Evolutionary conservation across 2,888 invertebrate species (phyloP).

Genomic region (Podabrus alpinus): DNA sequence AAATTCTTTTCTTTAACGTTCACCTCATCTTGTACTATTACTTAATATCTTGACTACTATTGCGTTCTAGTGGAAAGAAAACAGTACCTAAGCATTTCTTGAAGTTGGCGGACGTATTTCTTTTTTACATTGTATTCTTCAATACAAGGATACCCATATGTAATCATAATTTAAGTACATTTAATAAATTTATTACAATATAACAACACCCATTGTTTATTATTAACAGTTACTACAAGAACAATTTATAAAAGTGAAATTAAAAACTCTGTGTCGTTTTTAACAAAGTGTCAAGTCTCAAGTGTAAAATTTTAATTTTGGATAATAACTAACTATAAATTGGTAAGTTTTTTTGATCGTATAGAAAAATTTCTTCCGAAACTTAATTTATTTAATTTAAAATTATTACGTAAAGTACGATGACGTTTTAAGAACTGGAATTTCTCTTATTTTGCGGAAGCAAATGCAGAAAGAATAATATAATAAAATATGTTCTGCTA

Average conservation of each 20-base stretch:
- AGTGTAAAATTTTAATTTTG: background rate
- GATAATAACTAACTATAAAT: background rate
- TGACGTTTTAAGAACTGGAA: background rate
- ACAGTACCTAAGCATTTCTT: background rate
- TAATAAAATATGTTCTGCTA: background rate
- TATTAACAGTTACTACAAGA: background rate
- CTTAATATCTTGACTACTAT: constrained; percentile 7
- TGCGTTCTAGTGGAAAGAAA: background rate
- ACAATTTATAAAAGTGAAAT: background rate
- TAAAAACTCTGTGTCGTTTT: background rate
- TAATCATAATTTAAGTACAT: background rate
- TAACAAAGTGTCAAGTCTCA: background rate
- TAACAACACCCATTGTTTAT: background rate
- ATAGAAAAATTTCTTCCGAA: background rate
- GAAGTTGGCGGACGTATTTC: background rate
- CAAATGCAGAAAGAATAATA: constrained; percentile 16
- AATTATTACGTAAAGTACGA: constrained; percentile 11
- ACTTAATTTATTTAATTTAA: background rate
- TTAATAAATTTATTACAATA: constrained; percentile 5
- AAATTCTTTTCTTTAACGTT: constrained; percentile 3
- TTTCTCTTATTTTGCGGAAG: constrained; percentile 19
- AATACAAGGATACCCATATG: constrained; percentile 9
- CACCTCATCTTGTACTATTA: constrained; percentile 15
- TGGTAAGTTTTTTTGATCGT: background rate
- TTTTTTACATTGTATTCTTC: constrained; percentile 1